A percentile compares a stretch with the other conserved stretches of the same genome.
These are phyloP conservation scores for Agonum fuliginosum DNA, from an alignment of 2,888 invertebrate genomes.

Conservation along the genomic window DNA sequence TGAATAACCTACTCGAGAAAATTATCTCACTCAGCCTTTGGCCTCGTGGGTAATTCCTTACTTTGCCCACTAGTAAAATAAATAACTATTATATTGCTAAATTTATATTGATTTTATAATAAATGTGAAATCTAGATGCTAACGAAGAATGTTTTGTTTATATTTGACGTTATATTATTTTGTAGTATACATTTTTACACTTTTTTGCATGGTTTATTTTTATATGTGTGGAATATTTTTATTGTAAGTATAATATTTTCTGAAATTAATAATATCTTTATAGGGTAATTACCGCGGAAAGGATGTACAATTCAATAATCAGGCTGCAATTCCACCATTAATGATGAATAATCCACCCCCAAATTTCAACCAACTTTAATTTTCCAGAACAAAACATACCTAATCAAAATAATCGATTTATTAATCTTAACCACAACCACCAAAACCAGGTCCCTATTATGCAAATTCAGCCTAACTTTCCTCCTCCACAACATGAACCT, in stretches of 20 bases:
- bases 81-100: too few species aligned
- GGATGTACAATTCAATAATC: conserved; percentile 23
- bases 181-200: background rate
- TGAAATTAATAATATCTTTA: conserved; percentile 5
- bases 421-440: conserved; percentile 7
- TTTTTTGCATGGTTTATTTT: background rate
- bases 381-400: conserved; percentile 4
- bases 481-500: conserved; percentile 4
- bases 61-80: too few species aligned
- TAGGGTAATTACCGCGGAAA: conserved; percentile 49
- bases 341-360: conserved; percentile 22
- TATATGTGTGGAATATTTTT: background rate
- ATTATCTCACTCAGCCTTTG: too few species aligned
- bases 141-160: too few species aligned
- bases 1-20: too few species aligned
- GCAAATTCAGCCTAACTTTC: conserved; percentile 20
- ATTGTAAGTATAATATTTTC: background rate
- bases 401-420: conserved; percentile 22
- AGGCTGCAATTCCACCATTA: background rate
- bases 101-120: too few species aligned
- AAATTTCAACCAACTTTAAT: conserved; percentile 26
- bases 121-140: too few species aligned
- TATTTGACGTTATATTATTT: too few species aligned
- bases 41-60: too few species aligned
- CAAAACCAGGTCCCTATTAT: background rate